A percentile compares a stretch with the other conserved stretches of the same genome.
Conservation (phyloP, 1,140 invertebrate genomes). For the Drosophila novamexicana region DNA sequence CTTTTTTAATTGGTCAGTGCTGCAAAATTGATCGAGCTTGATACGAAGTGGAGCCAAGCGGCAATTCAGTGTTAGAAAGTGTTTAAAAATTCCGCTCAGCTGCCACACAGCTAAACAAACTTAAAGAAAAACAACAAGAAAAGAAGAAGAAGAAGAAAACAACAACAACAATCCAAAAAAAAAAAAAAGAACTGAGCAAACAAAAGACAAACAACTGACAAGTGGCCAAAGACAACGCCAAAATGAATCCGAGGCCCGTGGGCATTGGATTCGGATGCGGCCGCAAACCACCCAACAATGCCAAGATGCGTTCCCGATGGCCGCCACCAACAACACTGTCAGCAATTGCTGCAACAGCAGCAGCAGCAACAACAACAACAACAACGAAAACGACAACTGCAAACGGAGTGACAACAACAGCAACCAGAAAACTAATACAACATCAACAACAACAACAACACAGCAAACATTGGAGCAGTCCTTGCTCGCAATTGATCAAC, state of each 20-base stretch:
- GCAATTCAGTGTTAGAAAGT: conserved; percentile 8
- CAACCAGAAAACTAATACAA: conserved; percentile 16
- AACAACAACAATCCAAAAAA: not conserved
- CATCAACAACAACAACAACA: conserved; percentile 20
- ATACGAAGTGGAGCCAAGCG: not conserved
- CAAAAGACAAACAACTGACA: conserved; percentile 24
- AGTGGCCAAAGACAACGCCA: conserved; percentile 51
- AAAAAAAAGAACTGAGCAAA: conserved; percentile 1
- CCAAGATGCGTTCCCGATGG: conserved; percentile 69
- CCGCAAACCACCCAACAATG: conserved; percentile 66
- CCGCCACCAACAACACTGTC: conserved; percentile 16
- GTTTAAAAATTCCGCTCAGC: not conserved
- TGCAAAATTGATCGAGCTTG: not conserved
- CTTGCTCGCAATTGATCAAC: conserved; percentile 49
- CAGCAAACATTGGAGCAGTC: conserved; percentile 33
- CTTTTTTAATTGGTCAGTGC: conserved; percentile 10
- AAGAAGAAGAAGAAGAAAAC: conserved; percentile 14
- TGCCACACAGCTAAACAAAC: conserved; percentile 7
- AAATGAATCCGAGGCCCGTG: conserved; percentile 78
- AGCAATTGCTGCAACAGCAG: conserved; percentile 3
- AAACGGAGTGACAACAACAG: conserved; percentile 21
- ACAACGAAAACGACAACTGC: conserved; percentile 28
- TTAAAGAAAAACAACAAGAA: not conserved
- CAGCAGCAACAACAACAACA: conserved; percentile 1
- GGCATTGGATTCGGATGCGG: conserved; percentile 79